Base-by-base conservation (phyloP, 1,140 invertebrate species). In the Sitobion miscanthi region DNA sequence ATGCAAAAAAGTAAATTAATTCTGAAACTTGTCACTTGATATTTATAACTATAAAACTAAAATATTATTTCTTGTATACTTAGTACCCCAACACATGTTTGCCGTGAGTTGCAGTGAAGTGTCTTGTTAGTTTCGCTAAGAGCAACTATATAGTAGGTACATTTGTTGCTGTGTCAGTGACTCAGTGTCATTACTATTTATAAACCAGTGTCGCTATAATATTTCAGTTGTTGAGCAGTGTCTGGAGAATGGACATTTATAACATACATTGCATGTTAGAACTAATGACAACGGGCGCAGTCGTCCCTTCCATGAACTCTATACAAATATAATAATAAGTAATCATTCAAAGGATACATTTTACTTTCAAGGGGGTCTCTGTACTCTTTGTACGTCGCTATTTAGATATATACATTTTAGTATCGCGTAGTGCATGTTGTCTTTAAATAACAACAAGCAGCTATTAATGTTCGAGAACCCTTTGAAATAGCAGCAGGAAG, bases 131-230 rank as follows among this genome's bases (percentile, higher is more conserved):
- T 89, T 89, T 38, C 23, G 49, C n/a, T 54, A 89, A 89, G 87
- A 89, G 88, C 49, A 38, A 38, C 88, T 89, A 42, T 87, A 38
- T 23, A 85, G 83, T 85, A 42, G 42, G 42, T 86, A 54, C 17
- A 89, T 89, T 57, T 57, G 30, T 88, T 35, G 52, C 52, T 35
- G 21, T 89, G 88, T 89, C 52, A 57, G 88, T 89, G 52, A 42
- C 52, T 89, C 52, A 30, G 88, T 89, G 52, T 57, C 88, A 57
- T 89, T 89, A 89, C 88, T 89, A 89, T 89, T 89, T 89, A 89
- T 89, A 89, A 89, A 42, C 88, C 23, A 38, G 35, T 89, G 88
- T 57, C 35, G 52, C 52, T 57, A 89, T 77, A 77, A 77, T 89
- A 89, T 38, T 57, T n/a, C n/a, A 89, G 88, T 89, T 38, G 35